Conservation (phyloP, 2,113 vertebrate genomes). For the Sus scrofa region T2T-Sscrofa CM000829.6:56907501-56908000, state of each 20-base stretch:
- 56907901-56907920: neutral
- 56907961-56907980: neutral
- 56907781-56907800: neutral
- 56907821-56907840: slow-evolving; percentile 19
- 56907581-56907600: neutral
- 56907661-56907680: neutral
- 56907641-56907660: neutral
- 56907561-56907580: neutral
- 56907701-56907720: neutral
- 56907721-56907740: neutral
- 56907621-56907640: neutral
- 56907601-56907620: neutral
- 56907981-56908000: neutral
- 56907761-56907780: neutral
- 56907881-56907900: neutral
- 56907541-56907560: neutral
- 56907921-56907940: neutral
- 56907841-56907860: slow-evolving; percentile 48
- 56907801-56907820: neutral
- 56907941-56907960: neutral
- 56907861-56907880: slow-evolving; percentile 19
- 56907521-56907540: neutral
- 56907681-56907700: neutral
- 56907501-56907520: neutral
- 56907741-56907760: neutral